Evolutionary conservation across 2,888 invertebrate species (phyloP), one percentile per base, ranked within the genome.

Genomic region (Drosophila paranaensis): DNA sequence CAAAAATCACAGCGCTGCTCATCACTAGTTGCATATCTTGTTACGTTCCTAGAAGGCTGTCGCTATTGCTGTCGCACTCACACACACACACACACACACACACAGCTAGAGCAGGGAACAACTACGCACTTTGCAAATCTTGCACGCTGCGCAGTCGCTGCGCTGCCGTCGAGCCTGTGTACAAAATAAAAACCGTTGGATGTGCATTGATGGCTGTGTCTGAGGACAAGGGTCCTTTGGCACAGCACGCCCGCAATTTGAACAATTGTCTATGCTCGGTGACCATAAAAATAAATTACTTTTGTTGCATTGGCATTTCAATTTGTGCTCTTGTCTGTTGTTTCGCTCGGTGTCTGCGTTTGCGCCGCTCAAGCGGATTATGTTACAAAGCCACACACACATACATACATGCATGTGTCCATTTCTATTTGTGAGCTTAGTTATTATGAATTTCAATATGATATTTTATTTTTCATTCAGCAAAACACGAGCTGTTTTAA

Each of bases 181-280:
- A 84, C 90, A 89, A 90, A 90, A 90, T 81, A 77, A 53, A 75
- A 89, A 74, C 89, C 79, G 75, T 89, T 77, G 90, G 71, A 74
- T 51, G 46, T 53, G 56, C 37, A 60, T 16, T 43, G 25, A 60
- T 30, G 46, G 30, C 33, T 54, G 46, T 58, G 66, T 71, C 27
- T 37, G 56, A 53, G 69, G 48, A 72, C 58, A 57, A 60, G 48
- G 9, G 63, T 69, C 70, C 76, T 80, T 72, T 58, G 56, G 43
- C 76, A 39, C 75, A 76, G 78, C 82, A 89, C 85, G 90, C 83
- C 83, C 77, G 57, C 77, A 62, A 76, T 79, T 77, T 66, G 25
- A 58, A 77, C 77, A 74, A 76, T 77, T 66, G 56, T 79, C 53
- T 35, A 60, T 39, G 71, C 75, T 58, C 62, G 51, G 51, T 69